phyloP scores from a whole-genome alignment of 2,888 invertebrate species.

The Pelosia muscerda region DNA sequence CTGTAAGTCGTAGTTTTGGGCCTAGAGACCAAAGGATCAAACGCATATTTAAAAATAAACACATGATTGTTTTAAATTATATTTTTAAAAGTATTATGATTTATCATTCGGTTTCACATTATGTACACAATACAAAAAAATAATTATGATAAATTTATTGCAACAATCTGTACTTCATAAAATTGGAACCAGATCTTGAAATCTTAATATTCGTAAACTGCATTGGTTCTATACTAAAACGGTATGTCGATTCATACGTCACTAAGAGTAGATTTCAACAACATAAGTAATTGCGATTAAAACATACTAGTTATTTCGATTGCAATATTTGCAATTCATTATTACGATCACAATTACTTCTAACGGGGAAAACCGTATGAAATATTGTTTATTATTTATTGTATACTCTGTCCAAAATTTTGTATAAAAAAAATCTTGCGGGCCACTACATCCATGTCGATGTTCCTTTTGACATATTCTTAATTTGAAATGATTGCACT shows the following conservation, averaged over 20 bases:
- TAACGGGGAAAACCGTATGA: neutral
- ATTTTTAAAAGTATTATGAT: constrained; percentile 35
- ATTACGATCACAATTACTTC: neutral
- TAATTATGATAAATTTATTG: constrained; percentile 23
- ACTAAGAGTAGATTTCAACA: neutral
- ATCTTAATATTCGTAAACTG: neutral
- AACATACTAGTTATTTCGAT: neutral
- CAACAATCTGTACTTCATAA: constrained; percentile 10
- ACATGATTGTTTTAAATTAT: constrained; percentile 37
- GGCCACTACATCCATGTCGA: neutral
- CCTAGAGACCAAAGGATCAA: neutral
- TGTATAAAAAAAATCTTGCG: neutral
- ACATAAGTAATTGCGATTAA: neutral
- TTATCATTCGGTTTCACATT: constrained; percentile 28
- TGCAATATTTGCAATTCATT: too few relatives aligned
- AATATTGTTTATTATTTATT: neutral
- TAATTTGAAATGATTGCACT: neutral
- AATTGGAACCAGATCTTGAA: neutral
- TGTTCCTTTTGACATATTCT: neutral
- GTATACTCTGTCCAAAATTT: constrained; percentile 3
- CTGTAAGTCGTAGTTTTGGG: too few relatives aligned
- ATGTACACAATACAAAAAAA: constrained; percentile 43
- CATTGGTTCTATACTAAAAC: neutral
- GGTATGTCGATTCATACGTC: neutral
- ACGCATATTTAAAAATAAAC: neutral